A percentile compares a stretch with the other conserved stretches of the same genome.
phyloP scores from a whole-genome alignment of 64 coral and sea anemone species.

The Anthopleura sola region DNA sequence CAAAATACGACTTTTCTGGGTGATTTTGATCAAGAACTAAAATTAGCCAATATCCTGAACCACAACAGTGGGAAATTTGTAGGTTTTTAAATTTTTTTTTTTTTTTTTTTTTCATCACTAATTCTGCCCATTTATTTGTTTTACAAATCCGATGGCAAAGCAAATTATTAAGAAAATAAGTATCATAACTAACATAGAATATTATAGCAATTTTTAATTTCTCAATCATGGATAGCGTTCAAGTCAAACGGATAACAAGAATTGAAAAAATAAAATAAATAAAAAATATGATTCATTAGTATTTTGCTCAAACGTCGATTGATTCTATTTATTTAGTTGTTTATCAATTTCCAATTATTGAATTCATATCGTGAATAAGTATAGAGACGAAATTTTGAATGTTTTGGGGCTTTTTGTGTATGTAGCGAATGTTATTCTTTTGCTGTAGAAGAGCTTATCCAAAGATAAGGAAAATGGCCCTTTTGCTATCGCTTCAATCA shows the following conservation, averaged over 20 bases:
- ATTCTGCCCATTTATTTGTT: not conserved
- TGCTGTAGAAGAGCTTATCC: not conserved
- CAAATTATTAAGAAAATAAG: not conserved
- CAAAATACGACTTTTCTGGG: not conserved
- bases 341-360: not conserved
- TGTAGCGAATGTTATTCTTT: not conserved
- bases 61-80: not conserved
- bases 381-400: not conserved
- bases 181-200: not conserved
- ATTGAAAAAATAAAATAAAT: not conserved
- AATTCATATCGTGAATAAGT: no score
- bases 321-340: not conserved
- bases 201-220: not conserved
- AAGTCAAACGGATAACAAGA: not conserved
- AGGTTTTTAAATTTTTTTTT: not conserved
- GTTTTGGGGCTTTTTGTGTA: not conserved
- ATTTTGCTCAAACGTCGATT: not conserved
- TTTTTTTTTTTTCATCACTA: not conserved
- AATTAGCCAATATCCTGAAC: conserved; percentile 13
- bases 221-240: not conserved
- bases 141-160: not conserved
- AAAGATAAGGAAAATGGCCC: not conserved
- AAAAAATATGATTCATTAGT: not conserved
- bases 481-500: not conserved
- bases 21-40: conserved; percentile 4